A percentile compares a stretch with the other conserved stretches of the same genome.
Conservation (phyloP, 1,140 invertebrate genomes). For the Schlechtendalia chinensis region DNA sequence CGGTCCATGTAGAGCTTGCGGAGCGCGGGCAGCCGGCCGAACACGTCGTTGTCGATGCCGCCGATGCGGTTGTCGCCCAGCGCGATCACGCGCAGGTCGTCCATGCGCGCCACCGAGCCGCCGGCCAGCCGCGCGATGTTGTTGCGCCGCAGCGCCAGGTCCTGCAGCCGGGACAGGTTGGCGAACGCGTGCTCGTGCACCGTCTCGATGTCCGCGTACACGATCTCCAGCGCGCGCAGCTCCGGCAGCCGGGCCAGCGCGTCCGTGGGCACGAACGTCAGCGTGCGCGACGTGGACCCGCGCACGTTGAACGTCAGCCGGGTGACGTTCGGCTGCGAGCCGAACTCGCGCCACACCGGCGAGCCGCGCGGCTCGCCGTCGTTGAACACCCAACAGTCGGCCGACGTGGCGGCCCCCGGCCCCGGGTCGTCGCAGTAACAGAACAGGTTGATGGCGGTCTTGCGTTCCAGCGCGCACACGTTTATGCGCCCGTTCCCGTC, state of each 20-base stretch:
- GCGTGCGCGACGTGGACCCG: slow-evolving; percentile 59
- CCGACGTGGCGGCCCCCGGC: slow-evolving; percentile 57
- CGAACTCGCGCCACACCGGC: slow-evolving; percentile 67
- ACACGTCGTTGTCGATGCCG: slow-evolving; percentile 69
- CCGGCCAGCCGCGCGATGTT: slow-evolving; percentile 64
- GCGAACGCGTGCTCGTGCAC: slow-evolving; percentile 68
- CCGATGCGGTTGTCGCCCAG: slow-evolving; percentile 70
- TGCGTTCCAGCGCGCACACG: slow-evolving; percentile 57
- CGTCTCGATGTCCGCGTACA: slow-evolving; percentile 69
- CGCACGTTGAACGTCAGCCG: slow-evolving; percentile 70
- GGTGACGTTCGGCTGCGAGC: slow-evolving; percentile 67
- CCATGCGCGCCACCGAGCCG: slow-evolving; percentile 68
- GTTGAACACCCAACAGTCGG: slow-evolving; percentile 67
- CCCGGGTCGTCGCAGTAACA: slow-evolving; percentile 58
- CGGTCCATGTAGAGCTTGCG: slow-evolving; percentile 66
- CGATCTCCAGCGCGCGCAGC: slow-evolving; percentile 66
- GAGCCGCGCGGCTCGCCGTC: slow-evolving; percentile 64
- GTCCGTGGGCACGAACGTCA: slow-evolving; percentile 69
- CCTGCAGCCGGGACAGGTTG: slow-evolving; percentile 66
- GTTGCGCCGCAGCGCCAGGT: slow-evolving; percentile 68
- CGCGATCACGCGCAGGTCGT: slow-evolving; percentile 65
- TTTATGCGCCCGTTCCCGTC: slow-evolving; percentile 53
- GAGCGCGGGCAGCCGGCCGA: slow-evolving; percentile 68
- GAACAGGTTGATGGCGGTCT: slow-evolving; percentile 56
- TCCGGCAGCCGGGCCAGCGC: slow-evolving; percentile 66